These are phyloP conservation scores for Heliconius nattereri DNA, from an alignment of 1,140 invertebrate genomes.

Conservation along the genomic window DNA sequence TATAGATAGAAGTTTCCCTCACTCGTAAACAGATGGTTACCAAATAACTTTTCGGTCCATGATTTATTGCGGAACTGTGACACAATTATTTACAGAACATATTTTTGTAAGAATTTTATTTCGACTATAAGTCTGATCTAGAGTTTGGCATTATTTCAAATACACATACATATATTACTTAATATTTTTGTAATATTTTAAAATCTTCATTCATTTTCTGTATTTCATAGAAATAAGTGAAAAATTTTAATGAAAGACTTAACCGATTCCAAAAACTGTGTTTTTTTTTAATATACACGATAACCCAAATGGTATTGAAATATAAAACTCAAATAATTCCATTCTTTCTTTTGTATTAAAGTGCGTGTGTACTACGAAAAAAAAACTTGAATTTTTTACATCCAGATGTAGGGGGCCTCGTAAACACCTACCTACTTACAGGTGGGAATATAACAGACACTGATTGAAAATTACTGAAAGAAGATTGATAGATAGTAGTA, in stretches of 20 bases:
- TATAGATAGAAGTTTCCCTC: not conserved
- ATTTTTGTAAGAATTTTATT: constrained; percentile 8
- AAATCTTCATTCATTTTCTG: no score
- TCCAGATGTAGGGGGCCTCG: not conserved
- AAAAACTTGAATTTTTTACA: not conserved
- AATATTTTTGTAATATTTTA: not conserved
- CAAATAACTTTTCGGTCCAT: constrained; percentile 3
- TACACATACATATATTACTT: not conserved
- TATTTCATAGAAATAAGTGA: no score
- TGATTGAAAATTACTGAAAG: not conserved
- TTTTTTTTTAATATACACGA: no score
- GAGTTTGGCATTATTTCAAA: constrained; percentile 3
- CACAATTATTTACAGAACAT: constrained; percentile 12
- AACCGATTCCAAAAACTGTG: no score
- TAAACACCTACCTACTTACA: not conserved
- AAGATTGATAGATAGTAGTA: no score
- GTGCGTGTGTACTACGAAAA: no score
- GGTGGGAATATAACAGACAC: not conserved
- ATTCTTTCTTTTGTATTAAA: no score
- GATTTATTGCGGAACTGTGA: constrained; percentile 2
- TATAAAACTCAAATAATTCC: no score
- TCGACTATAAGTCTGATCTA: not conserved
- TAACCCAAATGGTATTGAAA: no score
- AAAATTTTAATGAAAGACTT: no score
- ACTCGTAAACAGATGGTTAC: constrained; percentile 7